Base-by-base conservation (phyloP, 2,888 invertebrate species). In the Lycaena phlaeas region DNA sequence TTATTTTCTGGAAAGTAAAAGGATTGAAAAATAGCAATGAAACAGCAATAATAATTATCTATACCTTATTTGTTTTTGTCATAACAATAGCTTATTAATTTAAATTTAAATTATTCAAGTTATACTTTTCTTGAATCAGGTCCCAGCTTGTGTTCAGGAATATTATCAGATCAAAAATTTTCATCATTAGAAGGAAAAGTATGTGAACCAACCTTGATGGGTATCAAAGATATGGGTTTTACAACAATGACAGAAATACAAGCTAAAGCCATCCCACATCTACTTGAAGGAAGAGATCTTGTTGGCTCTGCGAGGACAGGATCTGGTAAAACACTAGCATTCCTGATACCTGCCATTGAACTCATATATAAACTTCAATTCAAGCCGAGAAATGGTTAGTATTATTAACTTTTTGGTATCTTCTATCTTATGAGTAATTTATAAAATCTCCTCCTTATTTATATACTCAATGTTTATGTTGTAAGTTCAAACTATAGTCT, bases 281-380 rank as follows among this genome's bases (percentile, higher is more conserved):
- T 98, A 26, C 73, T 98, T 6, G 95, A 97, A 75, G 98, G 97
- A 0, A 87, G 95, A 50, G 98, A 98, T 85, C 77, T 98, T 37
- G 93, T 98, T 26, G 98, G 96, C 29, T 91, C 96, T 25, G 98
- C 98, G 0, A 93, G 94, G 74, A 98, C 98, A 10, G 98, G 98
- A 0, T 97, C 97, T 6, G 97, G 97, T 50, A 98, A 98, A 78
- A 98, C 98, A 0, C 69, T 98, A 41, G 97, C 98, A 0, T 98
- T 98, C 64, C 88, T 98, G 1, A 91, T 98, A 56, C 98, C 98
- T 1, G 95, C 95, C n/a, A 88, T 98, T 38, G 97, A 98, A 68
- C 85, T 97, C 25, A 91, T 98, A 46, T 89, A 92, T 62, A 97
- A 96, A 68, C 72, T 96, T 40, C 91, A 93, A 57, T 97, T 97